A percentile compares a stretch with the other conserved stretches of the same genome.
Evolutionary conservation across 1,140 invertebrate genomes (phyloP).

Genomic region (Charaxes varanes): DNA sequence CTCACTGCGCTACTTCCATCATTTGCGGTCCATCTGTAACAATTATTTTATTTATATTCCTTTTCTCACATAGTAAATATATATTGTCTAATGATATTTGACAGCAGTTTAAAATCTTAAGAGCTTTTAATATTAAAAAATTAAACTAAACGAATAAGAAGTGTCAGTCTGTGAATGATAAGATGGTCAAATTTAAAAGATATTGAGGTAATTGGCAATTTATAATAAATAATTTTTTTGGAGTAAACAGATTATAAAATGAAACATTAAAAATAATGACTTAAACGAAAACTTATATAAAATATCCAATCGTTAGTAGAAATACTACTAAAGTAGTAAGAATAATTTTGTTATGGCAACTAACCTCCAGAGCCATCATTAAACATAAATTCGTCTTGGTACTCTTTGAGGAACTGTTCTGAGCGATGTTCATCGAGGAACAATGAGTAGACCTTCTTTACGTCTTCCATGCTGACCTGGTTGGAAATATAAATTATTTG

Average conservation of each 20-base stretch:
- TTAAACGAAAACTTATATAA: not conserved
- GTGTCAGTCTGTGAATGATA: too few relatives aligned
- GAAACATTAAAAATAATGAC: too few relatives aligned
- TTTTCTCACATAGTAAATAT: not conserved
- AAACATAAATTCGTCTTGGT: conserved; percentile 97
- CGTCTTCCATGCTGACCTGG: conserved; percentile 89
- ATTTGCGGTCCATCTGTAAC: conserved; percentile 39
- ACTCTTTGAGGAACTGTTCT: conserved; percentile 94
- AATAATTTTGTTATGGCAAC: too few relatives aligned
- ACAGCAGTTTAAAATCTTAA: not conserved
- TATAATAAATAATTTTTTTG: too few relatives aligned
- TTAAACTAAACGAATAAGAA: too few relatives aligned
- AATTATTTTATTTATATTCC: conserved; percentile 8
- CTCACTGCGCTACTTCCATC: conserved; percentile 42
- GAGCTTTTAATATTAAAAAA: too few relatives aligned
- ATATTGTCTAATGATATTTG: not conserved
- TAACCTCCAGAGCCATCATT: conserved; percentile 76
- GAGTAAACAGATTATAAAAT: too few relatives aligned
- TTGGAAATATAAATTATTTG: conserved; percentile 2
- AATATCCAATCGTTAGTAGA: not conserved
- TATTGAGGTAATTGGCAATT: too few relatives aligned
- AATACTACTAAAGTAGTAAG: not conserved
- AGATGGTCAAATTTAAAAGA: too few relatives aligned
- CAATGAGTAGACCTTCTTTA: conserved; percentile 95
- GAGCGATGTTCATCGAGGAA: conserved; percentile 96